Evolutionary conservation across 1,140 invertebrate genomes (phyloP).

Genomic region (Papilio dardanus): DNA sequence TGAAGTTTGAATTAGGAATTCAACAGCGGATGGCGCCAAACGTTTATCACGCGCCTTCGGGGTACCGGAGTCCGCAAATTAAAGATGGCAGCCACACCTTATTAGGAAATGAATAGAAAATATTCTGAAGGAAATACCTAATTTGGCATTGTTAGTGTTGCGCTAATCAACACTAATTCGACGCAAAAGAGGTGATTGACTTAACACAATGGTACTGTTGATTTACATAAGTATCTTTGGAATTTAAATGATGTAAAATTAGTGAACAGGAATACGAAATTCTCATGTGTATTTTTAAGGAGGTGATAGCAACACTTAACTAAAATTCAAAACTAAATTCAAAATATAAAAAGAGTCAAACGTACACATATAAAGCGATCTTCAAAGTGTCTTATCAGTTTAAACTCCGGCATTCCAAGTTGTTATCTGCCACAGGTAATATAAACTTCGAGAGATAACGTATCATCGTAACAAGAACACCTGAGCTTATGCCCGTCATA

Average conservation of each 20-base stretch:
- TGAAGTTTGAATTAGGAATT: conserved; percentile 53
- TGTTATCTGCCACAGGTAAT: conserved; percentile 24
- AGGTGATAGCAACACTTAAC: neutral
- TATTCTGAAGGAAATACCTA: neutral
- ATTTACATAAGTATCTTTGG: conserved; percentile 8
- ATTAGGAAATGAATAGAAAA: conserved; percentile 37
- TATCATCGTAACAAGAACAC: conserved; percentile 26
- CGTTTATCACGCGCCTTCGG: conserved; percentile 42
- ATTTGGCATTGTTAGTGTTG: conserved; percentile 1
- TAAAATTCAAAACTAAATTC: neutral
- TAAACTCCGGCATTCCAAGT: conserved; percentile 11
- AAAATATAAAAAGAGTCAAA: neutral
- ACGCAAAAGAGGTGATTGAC: conserved; percentile 4
- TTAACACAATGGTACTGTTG: conserved; percentile 7
- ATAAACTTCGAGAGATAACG: conserved; percentile 8
- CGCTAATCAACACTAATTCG: neutral
- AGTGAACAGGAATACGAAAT: conserved; percentile 4
- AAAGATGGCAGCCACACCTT: conserved; percentile 47
- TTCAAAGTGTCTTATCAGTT: neutral
- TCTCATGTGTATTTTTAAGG: neutral
- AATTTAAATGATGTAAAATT: neutral
- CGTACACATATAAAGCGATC: neutral
- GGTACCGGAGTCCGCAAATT: conserved; percentile 49
- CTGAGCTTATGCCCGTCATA: conserved; percentile 12
- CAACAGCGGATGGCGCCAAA: conserved; percentile 53